Evolutionary conservation across 2,888 invertebrate species (phyloP), one percentile per base, ranked within the genome.

Genomic region (Cephus pygmeus): DNA sequence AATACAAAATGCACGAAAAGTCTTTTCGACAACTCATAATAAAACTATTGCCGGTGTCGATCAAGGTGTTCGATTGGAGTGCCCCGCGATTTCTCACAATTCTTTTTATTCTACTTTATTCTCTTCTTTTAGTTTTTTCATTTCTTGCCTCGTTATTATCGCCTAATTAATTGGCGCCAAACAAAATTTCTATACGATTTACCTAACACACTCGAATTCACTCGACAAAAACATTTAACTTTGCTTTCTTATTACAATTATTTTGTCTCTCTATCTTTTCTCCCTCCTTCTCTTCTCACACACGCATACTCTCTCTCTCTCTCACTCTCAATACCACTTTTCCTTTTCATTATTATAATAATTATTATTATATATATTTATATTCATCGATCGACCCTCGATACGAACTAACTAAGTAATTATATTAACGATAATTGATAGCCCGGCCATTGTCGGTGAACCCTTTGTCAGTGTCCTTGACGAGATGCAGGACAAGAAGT

Each of bases 391-490:
- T 69, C 33, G 69, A 40, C 15, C 40, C 15, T 33, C 30, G 69
- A 69, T 69, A 69, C 30, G 34, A 71, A 71, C 71, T 71, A 71
- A 71, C 71, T 71, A 71, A 71, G 4, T 34, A 33, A 71, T 71
- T 71, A 71, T 34, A 33, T 71, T 71, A 31, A 71, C 71, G 34
- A 71, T 71, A 71, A 71, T 71, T n/a, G 71, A 71, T 71, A 71
- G 71, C 34, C 34, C 71, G 40, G 40, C 40, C 40, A 56, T 56
- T 56, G 40, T 56, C 40, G 40, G 40, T 56, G 23, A 56, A 56
- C 9, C 40, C 40, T 56, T 23, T 23, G 40, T 23, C 40, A 56
- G 40, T 23, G 40, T 56, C 15, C 40, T 23, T 23, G 40, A 56
- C 40, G 40, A 56, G 40, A 56, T 23, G 40, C 15, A 56, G 40